These are phyloP conservation scores for Drosophila busckii DNA, from an alignment of 1,140 invertebrate species.

Conservation along the genomic window DNA sequence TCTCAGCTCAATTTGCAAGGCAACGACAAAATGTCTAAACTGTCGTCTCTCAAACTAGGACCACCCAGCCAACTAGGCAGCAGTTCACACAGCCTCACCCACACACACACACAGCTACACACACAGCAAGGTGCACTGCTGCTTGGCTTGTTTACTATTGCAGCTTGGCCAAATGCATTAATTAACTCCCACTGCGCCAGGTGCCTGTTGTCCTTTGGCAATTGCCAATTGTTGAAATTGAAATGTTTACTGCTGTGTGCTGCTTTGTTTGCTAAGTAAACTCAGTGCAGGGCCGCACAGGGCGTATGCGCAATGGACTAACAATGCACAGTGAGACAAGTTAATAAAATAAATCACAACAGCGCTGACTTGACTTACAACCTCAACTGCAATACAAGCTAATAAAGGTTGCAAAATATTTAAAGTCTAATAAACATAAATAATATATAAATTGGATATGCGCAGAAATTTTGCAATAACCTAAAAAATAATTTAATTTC, in stretches of 20 bases:
- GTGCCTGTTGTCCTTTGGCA: slow-evolving; percentile 11
- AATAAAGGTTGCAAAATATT: too few species aligned
- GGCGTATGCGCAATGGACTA: slow-evolving; percentile 52
- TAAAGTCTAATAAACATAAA: too few species aligned
- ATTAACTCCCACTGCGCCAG: slow-evolving; percentile 63
- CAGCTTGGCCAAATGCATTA: slow-evolving; percentile 34
- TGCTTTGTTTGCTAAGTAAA: too few species aligned
- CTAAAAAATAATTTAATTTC: too few species aligned
- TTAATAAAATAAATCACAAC: too few species aligned
- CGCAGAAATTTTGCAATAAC: too few species aligned
- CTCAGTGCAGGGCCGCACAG: slow-evolving; percentile 27
- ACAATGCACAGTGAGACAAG: too few species aligned
- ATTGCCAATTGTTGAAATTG: slow-evolving; percentile 32
- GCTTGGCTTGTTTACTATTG: slow-evolving; percentile 9
- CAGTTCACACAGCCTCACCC: background rate
- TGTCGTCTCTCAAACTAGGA: slow-evolving; percentile 52
- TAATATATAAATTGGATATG: too few species aligned
- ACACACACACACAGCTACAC: background rate
- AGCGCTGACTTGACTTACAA: too few species aligned
- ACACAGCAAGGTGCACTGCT: slow-evolving; percentile 6
- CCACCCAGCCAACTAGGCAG: slow-evolving; percentile 51
- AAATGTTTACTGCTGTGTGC: slow-evolving; percentile 15
- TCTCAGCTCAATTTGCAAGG: slow-evolving; percentile 51
- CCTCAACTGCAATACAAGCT: too few species aligned
- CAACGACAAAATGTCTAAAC: slow-evolving; percentile 63